Evolutionary conservation across 2,113 vertebrate species (phyloP).

Genomic region (Hippolais icterina): DNA sequence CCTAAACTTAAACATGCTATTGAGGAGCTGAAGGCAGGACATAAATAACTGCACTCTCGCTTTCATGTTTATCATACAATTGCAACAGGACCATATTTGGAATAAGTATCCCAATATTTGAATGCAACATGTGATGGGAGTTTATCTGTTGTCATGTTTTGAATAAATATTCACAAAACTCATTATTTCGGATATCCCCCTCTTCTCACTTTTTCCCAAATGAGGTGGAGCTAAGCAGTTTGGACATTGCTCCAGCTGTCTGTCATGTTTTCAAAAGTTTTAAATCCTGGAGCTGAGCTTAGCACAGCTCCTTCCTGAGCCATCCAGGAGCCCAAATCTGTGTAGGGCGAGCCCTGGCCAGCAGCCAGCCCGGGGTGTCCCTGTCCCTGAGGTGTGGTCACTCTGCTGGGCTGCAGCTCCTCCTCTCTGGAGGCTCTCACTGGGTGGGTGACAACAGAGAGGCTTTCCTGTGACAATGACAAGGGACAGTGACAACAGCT

Average conservation of each 20-base stretch:
- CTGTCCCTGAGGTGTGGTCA: neutral
- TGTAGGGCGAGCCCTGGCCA: fast-evolving
- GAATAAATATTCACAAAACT: constrained; percentile 46
- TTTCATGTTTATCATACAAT: constrained; percentile 73
- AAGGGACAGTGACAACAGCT: neutral
- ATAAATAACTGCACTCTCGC: constrained; percentile 69
- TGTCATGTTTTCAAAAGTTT: constrained; percentile 18
- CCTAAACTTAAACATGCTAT: constrained; percentile 62
- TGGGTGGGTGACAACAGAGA: neutral
- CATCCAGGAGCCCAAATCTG: fast-evolving
- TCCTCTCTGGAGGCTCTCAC: neutral
- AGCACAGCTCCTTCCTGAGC: neutral
- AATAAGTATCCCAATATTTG: constrained; percentile 70
- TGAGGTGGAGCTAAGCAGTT: neutral
- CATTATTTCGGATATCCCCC: constrained; percentile 32
- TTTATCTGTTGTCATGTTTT: constrained; percentile 71
- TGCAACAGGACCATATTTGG: constrained; percentile 72
- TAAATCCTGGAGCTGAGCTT: neutral
- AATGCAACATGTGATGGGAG: constrained; percentile 65
- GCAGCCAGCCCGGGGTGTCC: fast-evolving
- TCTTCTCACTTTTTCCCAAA: constrained; percentile 49
- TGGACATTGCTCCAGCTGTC: neutral
- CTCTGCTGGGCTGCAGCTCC: neutral
- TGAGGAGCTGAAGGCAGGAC: constrained; percentile 69
- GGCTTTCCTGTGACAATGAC: neutral